Evolutionary conservation across 2,888 invertebrate genomes (phyloP), one percentile per base, ranked within the genome.

Genomic region (Omphaloscelis lunosa): DNA sequence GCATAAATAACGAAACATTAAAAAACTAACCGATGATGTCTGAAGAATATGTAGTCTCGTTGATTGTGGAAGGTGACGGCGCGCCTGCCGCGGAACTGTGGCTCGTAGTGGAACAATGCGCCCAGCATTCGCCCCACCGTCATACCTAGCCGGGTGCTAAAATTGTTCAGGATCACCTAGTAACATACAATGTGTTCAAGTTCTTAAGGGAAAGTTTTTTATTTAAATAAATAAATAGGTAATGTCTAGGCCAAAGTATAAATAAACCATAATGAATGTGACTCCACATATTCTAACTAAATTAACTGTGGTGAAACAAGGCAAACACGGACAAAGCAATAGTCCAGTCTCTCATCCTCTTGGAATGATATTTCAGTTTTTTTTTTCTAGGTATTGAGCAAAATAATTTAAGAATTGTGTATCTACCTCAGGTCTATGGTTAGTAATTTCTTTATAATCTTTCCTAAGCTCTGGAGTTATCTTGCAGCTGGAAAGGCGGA

Each of bases 21-120:
- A 51, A 23, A 3, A 51, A 51, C 51, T 23, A 23, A 51, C 56
- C 99, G 98, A 95, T 99, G 99, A 95, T 99, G 99, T 77, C 99
- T 97, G 93, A 99, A 99, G 96, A 99, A 99, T 89, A 99, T 99
- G 93, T 98, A 99, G 96, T 99, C 99, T 79, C 99, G 97, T 94
- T 99, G 99, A 96, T 99, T 99, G 95, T 99, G 99, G 94, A 99
- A 99, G 51, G 99, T 99, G 82, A 99, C 99, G 0, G 98, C 99
- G 82, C 99, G 97, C 7, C 99, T 97, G 0, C 99, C 99, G 85
- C 98, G 98, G 95, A 99, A 99, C 94, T 99, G 98, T 0, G 99
- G 99, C 94, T 99, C 98, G 94, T 99, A 99, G 94, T 99, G 99
- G 93, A 99, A 99, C 61, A 99, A 94, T 0, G 99, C 98, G 20